Percentiles rank a stretch among this genome's conserved stretches.
Evolutionary conservation across 2,888 invertebrate species (phyloP).

Genomic region (Ectemnius lituratus): DNA sequence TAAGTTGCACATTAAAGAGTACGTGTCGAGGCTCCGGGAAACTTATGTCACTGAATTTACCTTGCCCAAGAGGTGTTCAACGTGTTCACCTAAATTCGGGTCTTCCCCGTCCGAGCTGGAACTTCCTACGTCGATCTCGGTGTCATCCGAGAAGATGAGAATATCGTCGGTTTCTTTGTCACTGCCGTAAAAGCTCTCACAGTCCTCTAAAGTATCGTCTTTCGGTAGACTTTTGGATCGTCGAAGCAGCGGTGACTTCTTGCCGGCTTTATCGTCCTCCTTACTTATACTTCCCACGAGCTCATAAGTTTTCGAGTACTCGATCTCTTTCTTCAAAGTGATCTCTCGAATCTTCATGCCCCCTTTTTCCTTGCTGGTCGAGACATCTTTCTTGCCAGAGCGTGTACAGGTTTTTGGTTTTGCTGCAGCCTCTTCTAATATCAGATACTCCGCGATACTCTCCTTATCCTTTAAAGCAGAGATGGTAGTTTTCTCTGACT

Average conservation of each 20-base stretch:
- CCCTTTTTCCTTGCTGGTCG: conserved; percentile 62
- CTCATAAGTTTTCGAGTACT: conserved; percentile 65
- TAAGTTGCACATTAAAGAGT: background rate
- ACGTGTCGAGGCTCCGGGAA: conserved; percentile 7
- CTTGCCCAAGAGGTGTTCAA: conserved; percentile 70
- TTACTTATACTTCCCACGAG: conserved; percentile 58
- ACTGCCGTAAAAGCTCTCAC: conserved; percentile 82
- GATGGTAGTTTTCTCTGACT: conserved; percentile 62
- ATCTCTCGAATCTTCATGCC: conserved; percentile 73
- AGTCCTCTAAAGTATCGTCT: conserved; percentile 74
- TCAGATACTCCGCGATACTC: conserved; percentile 72
- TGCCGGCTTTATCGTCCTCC: conserved; percentile 37
- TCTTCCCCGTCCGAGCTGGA: conserved; percentile 77
- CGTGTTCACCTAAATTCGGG: conserved; percentile 65
- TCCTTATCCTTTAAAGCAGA: conserved; percentile 69
- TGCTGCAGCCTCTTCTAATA: conserved; percentile 70
- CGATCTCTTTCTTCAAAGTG: conserved; percentile 69
- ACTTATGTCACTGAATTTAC: conserved; percentile 41
- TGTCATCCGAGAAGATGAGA: conserved; percentile 82
- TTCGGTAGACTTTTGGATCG: conserved; percentile 50
- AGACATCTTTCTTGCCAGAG: conserved; percentile 75
- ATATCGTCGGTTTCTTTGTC: conserved; percentile 82
- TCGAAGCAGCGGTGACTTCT: conserved; percentile 48
- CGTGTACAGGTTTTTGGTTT: conserved; percentile 68
- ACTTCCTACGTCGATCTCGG: conserved; percentile 78